Evolutionary conservation across 2,113 vertebrate species (phyloP).

Genomic region (Cathartes aura): DNA sequence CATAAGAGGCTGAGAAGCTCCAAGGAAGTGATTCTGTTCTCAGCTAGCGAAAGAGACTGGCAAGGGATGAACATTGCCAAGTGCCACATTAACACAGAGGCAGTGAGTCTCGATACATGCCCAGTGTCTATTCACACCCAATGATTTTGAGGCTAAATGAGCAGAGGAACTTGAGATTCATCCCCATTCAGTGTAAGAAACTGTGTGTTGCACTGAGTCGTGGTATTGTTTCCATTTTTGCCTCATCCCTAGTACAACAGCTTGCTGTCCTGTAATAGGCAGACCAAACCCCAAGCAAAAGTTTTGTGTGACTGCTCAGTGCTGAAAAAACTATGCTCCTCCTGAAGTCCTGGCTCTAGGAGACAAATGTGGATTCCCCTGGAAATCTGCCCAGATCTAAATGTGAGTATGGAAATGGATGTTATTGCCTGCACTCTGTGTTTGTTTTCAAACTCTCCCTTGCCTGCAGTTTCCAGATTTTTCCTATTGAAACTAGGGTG

Average conservation of each 20-base stretch:
- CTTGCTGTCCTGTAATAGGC: neutral
- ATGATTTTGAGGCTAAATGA: neutral
- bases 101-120: no score
- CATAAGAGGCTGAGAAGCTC: neutral
- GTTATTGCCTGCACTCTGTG: neutral
- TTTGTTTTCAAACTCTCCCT: neutral
- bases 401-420: neutral
- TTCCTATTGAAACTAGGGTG: neutral
- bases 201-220: neutral
- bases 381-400: slow-evolving; percentile 3
- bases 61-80: neutral
- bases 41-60: neutral
- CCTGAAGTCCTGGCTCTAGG: neutral
- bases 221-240: neutral
- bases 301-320: neutral
- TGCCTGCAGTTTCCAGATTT: neutral
- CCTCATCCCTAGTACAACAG: neutral
- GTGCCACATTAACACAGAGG: neutral
- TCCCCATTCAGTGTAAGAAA: neutral
- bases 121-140: neutral
- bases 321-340: neutral
- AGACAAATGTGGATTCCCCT: neutral
- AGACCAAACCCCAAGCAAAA: neutral
- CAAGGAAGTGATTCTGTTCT: neutral
- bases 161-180: neutral